Evolutionary conservation across 2,797 vertebrate genomes (phyloP), one percentile per base, ranked within the genome.

Genomic region (Pachyuromys duprasi): DNA sequence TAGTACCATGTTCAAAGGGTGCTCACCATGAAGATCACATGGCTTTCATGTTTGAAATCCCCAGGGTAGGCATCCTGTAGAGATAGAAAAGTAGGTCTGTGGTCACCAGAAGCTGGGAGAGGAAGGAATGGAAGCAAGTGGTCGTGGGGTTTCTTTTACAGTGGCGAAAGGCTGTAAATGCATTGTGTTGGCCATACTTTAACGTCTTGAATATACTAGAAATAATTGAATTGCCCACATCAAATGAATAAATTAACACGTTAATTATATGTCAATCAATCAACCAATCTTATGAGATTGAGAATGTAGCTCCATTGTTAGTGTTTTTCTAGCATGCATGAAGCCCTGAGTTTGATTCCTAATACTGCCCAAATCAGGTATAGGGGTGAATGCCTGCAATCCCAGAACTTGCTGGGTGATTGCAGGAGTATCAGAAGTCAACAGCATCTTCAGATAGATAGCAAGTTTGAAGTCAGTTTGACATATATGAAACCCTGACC

Each of bases 181-280:
- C 13, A 81, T 72, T 67, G n/a, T 72, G 65, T 62, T 72, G 63
- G 81, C 93, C 15, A 28, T 24, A 36, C 33, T 2, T 53, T 69
- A 94, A 72, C 45, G 90, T 92, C 57, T 22, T 57, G 39, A 82
- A 60, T n/a, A 92, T 42, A 79, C 74, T 69, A 55, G 88, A 90
- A 69, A 62, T 36, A 62, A 63, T 1, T 79, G 26, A 93, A 74
- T 31, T 89, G 26, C 26, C n/a, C 3, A n/a, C 33, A 86, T 88
- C 88, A 89, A 94, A 60, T 94, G 65, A 39, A n/a, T 75, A 72
- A 39, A 80, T 87, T 36, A 33, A 26, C 33, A 9, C 67, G 5
- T 90, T 72, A 81, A 79, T 94, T 72, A 45, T 31, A 62, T 80
- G 57, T 86, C 82, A 89, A 31, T 82, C 81, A 70, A 82, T 24